Evolutionary conservation across 2,888 invertebrate genomes (phyloP).

Genomic region (Lasiommata megera): DNA sequence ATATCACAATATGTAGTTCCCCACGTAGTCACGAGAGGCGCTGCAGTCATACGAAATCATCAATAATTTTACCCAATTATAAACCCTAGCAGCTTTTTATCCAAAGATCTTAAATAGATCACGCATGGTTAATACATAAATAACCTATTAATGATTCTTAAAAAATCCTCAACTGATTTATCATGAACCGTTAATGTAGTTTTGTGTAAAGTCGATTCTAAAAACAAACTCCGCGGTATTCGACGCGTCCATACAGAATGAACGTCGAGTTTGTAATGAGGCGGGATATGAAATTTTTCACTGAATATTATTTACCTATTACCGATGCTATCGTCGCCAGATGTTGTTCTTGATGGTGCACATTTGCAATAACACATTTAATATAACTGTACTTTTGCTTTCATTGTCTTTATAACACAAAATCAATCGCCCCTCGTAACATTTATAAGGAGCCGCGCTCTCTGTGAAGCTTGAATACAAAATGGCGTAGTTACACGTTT

Average conservation of each 20-base stretch:
- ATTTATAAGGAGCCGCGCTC: slow-evolving; percentile 35
- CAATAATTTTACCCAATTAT: no score
- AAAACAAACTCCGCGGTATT: not conserved
- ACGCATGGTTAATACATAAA: no score
- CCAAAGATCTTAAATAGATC: no score
- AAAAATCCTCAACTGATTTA: not conserved
- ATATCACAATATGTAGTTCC: no score
- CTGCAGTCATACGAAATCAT: no score
- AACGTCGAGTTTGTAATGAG: not conserved
- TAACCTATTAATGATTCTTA: no score
- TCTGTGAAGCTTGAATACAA: slow-evolving; percentile 44
- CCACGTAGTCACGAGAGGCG: no score
- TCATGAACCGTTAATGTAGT: not conserved
- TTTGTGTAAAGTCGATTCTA: not conserved
- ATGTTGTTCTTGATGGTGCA: not conserved
- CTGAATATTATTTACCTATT: slow-evolving; percentile 18
- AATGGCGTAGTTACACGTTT: slow-evolving; percentile 44
- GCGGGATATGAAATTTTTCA: not conserved
- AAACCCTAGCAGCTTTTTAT: no score
- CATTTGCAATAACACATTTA: slow-evolving; percentile 14
- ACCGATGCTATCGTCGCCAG: slow-evolving; percentile 3
- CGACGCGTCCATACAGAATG: not conserved
- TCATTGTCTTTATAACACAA: slow-evolving; percentile 15
- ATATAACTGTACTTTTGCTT: not conserved
- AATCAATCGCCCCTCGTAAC: slow-evolving; percentile 30